Percentiles rank a stretch among this genome's conserved stretches.
phyloP scores from a whole-genome alignment of 2,888 invertebrate genomes.

The Cryptocephalus moraei region DNA sequence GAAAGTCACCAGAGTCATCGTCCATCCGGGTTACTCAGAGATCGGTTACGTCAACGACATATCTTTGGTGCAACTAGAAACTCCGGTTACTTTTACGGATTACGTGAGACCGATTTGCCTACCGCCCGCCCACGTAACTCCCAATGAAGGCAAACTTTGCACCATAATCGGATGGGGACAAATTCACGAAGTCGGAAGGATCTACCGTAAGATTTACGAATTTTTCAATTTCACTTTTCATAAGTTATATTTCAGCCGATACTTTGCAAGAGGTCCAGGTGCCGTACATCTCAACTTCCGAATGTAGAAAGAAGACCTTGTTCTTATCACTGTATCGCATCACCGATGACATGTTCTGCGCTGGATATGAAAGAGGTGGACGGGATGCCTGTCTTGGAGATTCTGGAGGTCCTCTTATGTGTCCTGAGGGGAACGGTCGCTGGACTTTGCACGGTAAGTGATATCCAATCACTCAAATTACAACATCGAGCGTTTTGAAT shows the following conservation, averaged over 20 bases:
- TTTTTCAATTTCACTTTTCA: not conserved
- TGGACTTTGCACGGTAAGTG: conserved; percentile 29
- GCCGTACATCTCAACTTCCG: conserved; percentile 66
- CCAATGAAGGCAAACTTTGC: conserved; percentile 57
- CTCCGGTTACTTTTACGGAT: conserved; percentile 50
- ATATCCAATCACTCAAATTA: too few species aligned
- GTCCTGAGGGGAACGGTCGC: conserved; percentile 47
- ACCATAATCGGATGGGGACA: conserved; percentile 78
- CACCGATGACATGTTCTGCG: conserved; percentile 75
- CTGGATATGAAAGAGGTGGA: conserved; percentile 69
- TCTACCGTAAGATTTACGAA: conserved; percentile 57
- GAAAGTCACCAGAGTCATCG: conserved; percentile 51
- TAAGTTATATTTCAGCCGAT: conserved; percentile 47
- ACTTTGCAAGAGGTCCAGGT: conserved; percentile 73
- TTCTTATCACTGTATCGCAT: conserved; percentile 66
- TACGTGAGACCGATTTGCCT: conserved; percentile 55
- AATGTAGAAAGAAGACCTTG: conserved; percentile 63
- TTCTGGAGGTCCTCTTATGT: conserved; percentile 71
- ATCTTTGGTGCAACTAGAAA: conserved; percentile 53
- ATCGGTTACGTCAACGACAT: conserved; percentile 72
- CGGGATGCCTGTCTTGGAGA: conserved; percentile 73
- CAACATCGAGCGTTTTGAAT: too few species aligned
- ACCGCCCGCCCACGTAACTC: conserved; percentile 48
- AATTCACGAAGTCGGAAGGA: conserved; percentile 64
- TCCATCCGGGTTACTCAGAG: conserved; percentile 67